A percentile compares a stretch with the other conserved stretches of the same genome.
These are phyloP conservation scores for Drosophila serrata DNA, from an alignment of 1,140 invertebrate species.

Conservation along the genomic window DNA sequence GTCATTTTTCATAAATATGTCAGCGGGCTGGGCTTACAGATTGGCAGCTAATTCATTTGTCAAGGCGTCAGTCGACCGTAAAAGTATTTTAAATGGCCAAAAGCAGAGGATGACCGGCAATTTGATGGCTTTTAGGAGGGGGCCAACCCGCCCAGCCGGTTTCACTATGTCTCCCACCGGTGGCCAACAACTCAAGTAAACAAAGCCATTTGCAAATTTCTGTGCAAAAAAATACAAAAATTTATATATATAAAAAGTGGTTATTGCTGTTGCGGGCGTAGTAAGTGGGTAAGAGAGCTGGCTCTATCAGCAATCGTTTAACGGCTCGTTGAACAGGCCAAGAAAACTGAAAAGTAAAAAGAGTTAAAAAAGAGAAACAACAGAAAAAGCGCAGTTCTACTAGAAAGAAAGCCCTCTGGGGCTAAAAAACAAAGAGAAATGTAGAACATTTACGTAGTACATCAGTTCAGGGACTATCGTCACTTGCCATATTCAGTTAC, in stretches of 20 bases:
- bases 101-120: conserved; percentile 48
- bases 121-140: conserved; percentile 58
- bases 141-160: conserved; percentile 51
- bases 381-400: conserved; percentile 41
- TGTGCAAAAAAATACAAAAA: not conserved
- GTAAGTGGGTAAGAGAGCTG: conserved; percentile 24
- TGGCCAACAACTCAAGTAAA: conserved; percentile 48
- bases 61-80: conserved; percentile 50
- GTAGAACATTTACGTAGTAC: conserved; percentile 30
- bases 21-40: conserved; percentile 53
- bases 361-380: conserved; percentile 7
- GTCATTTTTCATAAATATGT: conserved; percentile 62
- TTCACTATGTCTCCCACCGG: conserved; percentile 38
- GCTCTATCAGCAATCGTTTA: conserved; percentile 76
- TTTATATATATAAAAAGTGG: conserved; percentile 23
- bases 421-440: conserved; percentile 4
- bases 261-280: conserved; percentile 54
- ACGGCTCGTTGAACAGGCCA: conserved; percentile 71
- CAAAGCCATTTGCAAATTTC: conserved; percentile 75
- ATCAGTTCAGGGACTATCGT: conserved; percentile 39
- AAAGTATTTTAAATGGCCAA: conserved; percentile 70
- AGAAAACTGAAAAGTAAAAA: conserved; percentile 23
- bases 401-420: conserved; percentile 45
- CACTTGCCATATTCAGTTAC: conserved; percentile 38
- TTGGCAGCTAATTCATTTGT: conserved; percentile 66